Evolutionary conservation across 2,888 invertebrate species (phyloP), one percentile per base, ranked within the genome.

Genomic region (Ichneumoninae sp.): DNA sequence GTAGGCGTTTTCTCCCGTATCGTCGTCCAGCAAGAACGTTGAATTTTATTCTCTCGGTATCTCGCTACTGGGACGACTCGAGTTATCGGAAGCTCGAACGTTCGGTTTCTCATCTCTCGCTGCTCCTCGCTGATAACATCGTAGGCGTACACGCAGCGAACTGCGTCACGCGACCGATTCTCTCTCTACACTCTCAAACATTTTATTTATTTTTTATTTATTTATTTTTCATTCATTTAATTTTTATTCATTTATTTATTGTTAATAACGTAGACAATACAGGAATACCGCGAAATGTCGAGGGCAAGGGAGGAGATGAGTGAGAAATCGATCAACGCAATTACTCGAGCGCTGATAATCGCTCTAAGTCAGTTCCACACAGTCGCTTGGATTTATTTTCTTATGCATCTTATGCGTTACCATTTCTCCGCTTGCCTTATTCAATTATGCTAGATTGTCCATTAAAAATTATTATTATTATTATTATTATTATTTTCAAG

Each of bases 1-100:
- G 91, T 91, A 91, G 91, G 92, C 92, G 91, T 92, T 89, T 91
- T 90, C 26, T 47, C 44, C 89, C 90, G 87, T 91, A 90, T 92
- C 92, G 89, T 90, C 60, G 73, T 60, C 73, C 87, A 90, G 88
- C 91, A 91, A 92, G 92, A 90, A 90, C 90, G 89, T 91, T 19
- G 76, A 70, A 69, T 75, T 57, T 26, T 76, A 74, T 68, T 69
- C 47, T 54, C 75, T 70, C 65, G 70, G 69, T 82, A 76, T 69
- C 69, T 36, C 57, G 57, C 57, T 26, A 26, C 57, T 57, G 74
- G 60, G 47, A 40, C 52, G 52, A 57, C 36, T 70, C 60, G 44
- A 60, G 76, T 52, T 78, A 78, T 78, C 77, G 16, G 13, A 60
- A 70, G 26, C 60, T 60, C 69, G 70, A 78, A 80, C 44, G 73